These are phyloP conservation scores for Psylliodes chrysocephalus DNA, from an alignment of 2,888 invertebrate species.

Conservation along the genomic window DNA sequence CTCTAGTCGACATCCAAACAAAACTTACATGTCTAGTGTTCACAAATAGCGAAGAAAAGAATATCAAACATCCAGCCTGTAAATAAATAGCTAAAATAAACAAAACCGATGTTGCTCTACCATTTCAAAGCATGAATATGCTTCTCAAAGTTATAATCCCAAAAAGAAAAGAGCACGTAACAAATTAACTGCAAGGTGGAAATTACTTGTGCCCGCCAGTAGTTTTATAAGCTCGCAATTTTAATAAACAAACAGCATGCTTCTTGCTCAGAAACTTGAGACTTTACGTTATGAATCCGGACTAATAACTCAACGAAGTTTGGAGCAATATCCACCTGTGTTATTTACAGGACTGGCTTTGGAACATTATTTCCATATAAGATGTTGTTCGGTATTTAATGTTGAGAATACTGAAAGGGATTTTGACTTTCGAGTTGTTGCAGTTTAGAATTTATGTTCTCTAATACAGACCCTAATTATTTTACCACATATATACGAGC, in stretches of 20 bases:
- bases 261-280: slow-evolving; percentile 31
- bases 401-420: no score
- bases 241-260: slow-evolving; percentile 32
- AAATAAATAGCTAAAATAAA: neutral
- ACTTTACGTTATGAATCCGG: slow-evolving; percentile 22
- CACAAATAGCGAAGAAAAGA: neutral
- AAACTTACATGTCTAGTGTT: neutral
- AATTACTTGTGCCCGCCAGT: slow-evolving; percentile 27
- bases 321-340: slow-evolving; percentile 25
- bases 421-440: no score
- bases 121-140: neutral
- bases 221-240: slow-evolving; percentile 31
- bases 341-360: slow-evolving; percentile 17
- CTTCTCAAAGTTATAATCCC: neutral
- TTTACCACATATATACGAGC: no score
- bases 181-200: slow-evolving; percentile 33
- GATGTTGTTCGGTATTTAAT: no score
- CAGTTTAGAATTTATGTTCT: no score
- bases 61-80: neutral
- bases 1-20: no score
- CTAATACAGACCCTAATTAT: no score
- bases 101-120: neutral
- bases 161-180: slow-evolving; percentile 22
- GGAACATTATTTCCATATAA: no score
- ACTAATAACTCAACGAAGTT: slow-evolving; percentile 27